Conservation (phyloP, 2,113 vertebrate genomes). For the Falcunculus frontatus region DNA sequence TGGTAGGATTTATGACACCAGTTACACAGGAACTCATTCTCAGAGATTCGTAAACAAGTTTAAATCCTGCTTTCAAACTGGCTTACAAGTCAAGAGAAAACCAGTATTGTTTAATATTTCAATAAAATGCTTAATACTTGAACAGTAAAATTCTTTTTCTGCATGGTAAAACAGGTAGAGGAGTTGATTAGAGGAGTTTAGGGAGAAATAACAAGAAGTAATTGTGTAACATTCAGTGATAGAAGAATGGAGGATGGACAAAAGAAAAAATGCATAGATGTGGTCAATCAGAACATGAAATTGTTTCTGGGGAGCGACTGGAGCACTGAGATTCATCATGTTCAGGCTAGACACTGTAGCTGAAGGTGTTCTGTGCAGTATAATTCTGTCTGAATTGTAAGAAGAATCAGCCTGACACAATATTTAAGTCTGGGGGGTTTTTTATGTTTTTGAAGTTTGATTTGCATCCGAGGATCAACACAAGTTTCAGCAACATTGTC, state of each 20-base stretch:
- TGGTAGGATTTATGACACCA: background rate
- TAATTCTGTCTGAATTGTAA: background rate
- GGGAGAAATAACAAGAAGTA: background rate
- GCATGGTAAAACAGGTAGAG: background rate
- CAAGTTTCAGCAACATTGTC: background rate
- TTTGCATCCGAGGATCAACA: background rate
- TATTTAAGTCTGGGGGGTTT: background rate
- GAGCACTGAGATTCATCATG: background rate
- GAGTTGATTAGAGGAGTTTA: background rate
- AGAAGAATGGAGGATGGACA: background rate
- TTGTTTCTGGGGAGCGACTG: background rate
- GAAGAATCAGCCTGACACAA: background rate
- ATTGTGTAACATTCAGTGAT: background rate
- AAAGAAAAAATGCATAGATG: background rate
- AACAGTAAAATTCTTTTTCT: background rate
- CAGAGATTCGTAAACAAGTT: background rate
- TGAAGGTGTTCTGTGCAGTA: background rate
- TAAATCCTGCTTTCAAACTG: background rate
- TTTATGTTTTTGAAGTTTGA: background rate
- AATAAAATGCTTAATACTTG: background rate
- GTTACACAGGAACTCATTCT: background rate
- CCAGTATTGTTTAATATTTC: slow-evolving; percentile 9
- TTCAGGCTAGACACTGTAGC: background rate
- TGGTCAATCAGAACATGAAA: background rate
- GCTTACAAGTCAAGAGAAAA: background rate